A percentile compares a stretch with the other conserved stretches of the same genome.
These are phyloP conservation scores for Chloroceryle inda DNA, from an alignment of 2,797 vertebrate species.

Conservation along the genomic window DNA sequence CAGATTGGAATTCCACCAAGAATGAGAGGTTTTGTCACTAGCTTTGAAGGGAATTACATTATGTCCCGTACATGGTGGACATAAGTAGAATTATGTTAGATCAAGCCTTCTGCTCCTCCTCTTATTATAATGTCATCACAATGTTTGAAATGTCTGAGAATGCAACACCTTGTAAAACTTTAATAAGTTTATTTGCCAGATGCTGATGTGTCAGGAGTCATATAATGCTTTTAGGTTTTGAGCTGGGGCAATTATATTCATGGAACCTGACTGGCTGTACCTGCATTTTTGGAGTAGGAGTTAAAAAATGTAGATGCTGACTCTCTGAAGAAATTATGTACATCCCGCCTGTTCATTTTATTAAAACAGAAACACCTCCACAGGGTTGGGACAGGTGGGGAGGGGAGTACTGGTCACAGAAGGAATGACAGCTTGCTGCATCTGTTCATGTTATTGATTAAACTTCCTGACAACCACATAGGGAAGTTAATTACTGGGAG, in stretches of 20 bases:
- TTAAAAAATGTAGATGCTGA: slow-evolving; percentile 43
- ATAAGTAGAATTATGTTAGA: slow-evolving; percentile 68
- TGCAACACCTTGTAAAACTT: slow-evolving; percentile 34
- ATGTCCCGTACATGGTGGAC: slow-evolving; percentile 31
- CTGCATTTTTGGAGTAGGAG: slow-evolving; percentile 42
- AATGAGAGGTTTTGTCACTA: slow-evolving; percentile 47
- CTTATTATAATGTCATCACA: slow-evolving; percentile 71
- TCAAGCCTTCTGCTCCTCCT: slow-evolving; percentile 68
- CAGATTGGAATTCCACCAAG: slow-evolving; percentile 54
- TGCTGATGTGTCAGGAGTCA: slow-evolving; percentile 70
- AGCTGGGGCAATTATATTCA: slow-evolving; percentile 57
- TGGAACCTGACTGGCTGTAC: slow-evolving; percentile 22
- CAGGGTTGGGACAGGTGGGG: slow-evolving; percentile 14
- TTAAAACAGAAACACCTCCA: slow-evolving; percentile 62
- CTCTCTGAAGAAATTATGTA: slow-evolving; percentile 38
- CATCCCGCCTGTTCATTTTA: slow-evolving; percentile 71
- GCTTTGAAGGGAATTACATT: slow-evolving; percentile 56
- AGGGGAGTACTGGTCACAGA: slow-evolving; percentile 17
- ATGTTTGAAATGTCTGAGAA: slow-evolving; percentile 46
- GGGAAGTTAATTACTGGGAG: slow-evolving; percentile 74
- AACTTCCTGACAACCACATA: slow-evolving; percentile 72
- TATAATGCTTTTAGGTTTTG: slow-evolving; percentile 73
- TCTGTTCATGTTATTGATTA: slow-evolving; percentile 71
- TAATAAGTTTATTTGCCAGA: slow-evolving; percentile 77
- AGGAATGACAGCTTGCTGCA: slow-evolving; percentile 45